Conservation (phyloP, 2,888 invertebrate genomes). For the Cerceris ruficornis region DNA sequence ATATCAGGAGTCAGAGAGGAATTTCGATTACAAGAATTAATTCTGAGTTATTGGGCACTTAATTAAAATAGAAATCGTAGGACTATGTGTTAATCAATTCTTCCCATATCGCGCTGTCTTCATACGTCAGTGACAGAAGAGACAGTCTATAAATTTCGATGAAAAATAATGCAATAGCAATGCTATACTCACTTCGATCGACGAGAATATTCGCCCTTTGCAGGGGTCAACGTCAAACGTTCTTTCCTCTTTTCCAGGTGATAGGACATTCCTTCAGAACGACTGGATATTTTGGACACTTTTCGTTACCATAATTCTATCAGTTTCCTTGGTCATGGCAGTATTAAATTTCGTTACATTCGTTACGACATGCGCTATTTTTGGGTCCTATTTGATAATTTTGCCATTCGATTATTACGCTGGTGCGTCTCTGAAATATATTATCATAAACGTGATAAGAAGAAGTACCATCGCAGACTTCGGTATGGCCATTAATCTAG, state of each 20-base stretch:
- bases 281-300: slow-evolving; percentile 86
- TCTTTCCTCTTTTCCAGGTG: slow-evolving; percentile 81
- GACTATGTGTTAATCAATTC: no score
- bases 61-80: no score
- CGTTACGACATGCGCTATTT: slow-evolving; percentile 85
- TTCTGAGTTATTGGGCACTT: no score
- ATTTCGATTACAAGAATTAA: no score
- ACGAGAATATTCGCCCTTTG: not conserved
- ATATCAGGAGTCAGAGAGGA: no score
- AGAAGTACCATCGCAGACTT: slow-evolving; percentile 85
- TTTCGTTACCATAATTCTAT: slow-evolving; percentile 83
- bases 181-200: not conserved
- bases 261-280: slow-evolving; percentile 80
- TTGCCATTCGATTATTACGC: slow-evolving; percentile 86
- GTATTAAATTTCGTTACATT: slow-evolving; percentile 83
- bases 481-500: slow-evolving; percentile 84
- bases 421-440: slow-evolving; percentile 87
- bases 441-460: slow-evolving; percentile 86
- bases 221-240: not conserved
- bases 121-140: no score
- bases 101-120: no score
- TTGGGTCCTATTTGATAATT: slow-evolving; percentile 86
- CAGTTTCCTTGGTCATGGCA: slow-evolving; percentile 82
- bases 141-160: not conserved
- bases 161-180: not conserved